Base-by-base conservation (phyloP, 2,113 vertebrate species). In the Empidonax traillii region DNA sequence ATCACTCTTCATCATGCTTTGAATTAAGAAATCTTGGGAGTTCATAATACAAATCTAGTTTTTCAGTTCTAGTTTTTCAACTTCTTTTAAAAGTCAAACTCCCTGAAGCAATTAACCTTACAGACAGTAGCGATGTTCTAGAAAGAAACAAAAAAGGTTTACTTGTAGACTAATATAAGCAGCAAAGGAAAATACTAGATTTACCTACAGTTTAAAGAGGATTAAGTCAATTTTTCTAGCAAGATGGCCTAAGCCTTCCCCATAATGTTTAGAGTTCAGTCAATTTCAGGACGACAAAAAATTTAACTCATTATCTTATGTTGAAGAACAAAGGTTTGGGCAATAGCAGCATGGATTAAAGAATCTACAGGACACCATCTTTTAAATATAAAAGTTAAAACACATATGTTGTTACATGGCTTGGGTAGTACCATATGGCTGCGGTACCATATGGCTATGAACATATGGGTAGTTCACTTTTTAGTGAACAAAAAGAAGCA, bases 381-480 rank as follows among this genome's bases (percentile, higher is more conserved):
- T 80, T 86, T 71, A 85, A 73, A 84, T 88, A 69, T 66, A 52
- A 71, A 90, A 63, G 51, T 94, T 94, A 86, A 84, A 90, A 86
- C 43, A 89, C 63, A 21, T 71, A 89, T 66, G 47, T 89, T 93
- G 25, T 89, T 89, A 78, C 22, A 67, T 85, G 69, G 52, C 33
- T 90, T 81, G 43, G 80, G 75, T 74, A 84, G 63, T 78, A 88
- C 43, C 88, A 84, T 92, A 95, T 58, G 81, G 90, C 58, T 94
- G 41, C 14, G 22, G 25, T 47, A 89, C 72, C 84, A 93, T 73
- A 91, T 71, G 52, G 71, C 63, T 86, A 49, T 7, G 41, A 92
- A 73, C 75, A 86, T 94, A 83, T 23, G 51, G 59, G 31, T 69
- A 89, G 65, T 84, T 86, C 68, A 94, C 80, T 91, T 91, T 62